Conservation (phyloP, 2,113 vertebrate genomes). For the Charina bottae region DNA sequence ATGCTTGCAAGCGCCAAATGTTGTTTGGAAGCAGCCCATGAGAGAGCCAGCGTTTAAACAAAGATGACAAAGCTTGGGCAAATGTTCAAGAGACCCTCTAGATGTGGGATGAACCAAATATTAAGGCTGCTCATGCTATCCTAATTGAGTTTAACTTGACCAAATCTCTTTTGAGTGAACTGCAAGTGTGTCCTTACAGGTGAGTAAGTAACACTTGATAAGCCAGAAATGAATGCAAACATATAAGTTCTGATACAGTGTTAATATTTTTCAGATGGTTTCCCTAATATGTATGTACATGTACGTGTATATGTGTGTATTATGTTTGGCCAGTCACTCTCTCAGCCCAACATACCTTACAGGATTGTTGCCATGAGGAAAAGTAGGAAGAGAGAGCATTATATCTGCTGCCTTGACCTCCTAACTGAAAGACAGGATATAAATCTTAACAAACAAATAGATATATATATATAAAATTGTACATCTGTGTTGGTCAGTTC, state of each 20-base stretch:
- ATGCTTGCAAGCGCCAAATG: neutral
- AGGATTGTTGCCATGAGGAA: neutral
- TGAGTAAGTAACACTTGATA: neutral
- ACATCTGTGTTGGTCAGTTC: neutral
- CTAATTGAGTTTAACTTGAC: neutral
- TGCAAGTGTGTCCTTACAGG: neutral
- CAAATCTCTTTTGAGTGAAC: neutral
- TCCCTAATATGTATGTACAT: too few species aligned
- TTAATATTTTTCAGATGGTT: neutral
- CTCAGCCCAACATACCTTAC: neutral
- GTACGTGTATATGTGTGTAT: neutral
- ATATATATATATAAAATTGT: neutral
- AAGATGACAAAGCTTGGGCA: slow-evolving; percentile 32
- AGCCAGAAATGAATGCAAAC: neutral
- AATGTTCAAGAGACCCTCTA: slow-evolving; percentile 23
- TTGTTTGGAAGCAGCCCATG: slow-evolving; percentile 37
- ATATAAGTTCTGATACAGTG: neutral
- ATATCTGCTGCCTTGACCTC: neutral
- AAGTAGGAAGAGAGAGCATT: neutral
- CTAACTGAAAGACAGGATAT: neutral
- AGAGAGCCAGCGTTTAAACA: slow-evolving; percentile 17
- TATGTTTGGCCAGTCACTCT: neutral
- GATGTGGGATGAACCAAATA: slow-evolving; percentile 27
- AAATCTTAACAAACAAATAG: neutral
- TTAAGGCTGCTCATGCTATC: neutral